A percentile compares a stretch with the other conserved stretches of the same genome.
Evolutionary conservation across 2,113 vertebrate species (phyloP).

Genomic region (Loxodonta africana): DNA sequence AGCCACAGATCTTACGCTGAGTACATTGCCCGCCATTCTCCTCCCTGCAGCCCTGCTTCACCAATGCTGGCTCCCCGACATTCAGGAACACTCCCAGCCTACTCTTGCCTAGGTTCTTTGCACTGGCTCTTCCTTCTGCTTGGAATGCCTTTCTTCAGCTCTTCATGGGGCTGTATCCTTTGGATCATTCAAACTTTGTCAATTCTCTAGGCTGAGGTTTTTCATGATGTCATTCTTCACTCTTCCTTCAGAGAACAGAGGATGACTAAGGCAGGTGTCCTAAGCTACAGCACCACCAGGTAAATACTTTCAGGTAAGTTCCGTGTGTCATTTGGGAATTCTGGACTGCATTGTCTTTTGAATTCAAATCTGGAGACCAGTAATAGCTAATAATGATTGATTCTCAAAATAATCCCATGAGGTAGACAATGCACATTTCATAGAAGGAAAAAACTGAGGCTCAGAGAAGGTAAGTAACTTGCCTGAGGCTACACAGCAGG

Average conservation of each 20-base stretch:
- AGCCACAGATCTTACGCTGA: not conserved
- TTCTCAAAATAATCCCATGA: not conserved
- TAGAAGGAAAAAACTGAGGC: not conserved
- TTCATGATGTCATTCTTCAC: not conserved
- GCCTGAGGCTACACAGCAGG: not conserved
- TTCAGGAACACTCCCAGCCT: not conserved
- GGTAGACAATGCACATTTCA: not conserved
- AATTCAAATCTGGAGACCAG: not conserved
- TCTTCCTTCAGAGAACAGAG: not conserved
- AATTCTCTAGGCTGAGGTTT: not conserved
- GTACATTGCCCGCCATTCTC: no score
- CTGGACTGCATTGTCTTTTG: not conserved
- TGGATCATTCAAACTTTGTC: not conserved
- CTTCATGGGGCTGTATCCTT: not conserved
- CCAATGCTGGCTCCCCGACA: fast-evolving
- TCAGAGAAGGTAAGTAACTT: not conserved
- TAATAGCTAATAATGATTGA: not conserved
- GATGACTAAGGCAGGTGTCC: not conserved
- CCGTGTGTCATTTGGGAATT: not conserved
- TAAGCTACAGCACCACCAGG: no score
- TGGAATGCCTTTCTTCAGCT: not conserved
- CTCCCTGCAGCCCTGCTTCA: not conserved
- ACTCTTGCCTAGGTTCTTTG: not conserved
- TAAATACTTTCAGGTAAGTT: not conserved
- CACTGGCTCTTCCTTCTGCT: not conserved